A percentile compares a stretch with the other conserved stretches of the same genome.
Conservation (phyloP, 2,113 vertebrate genomes). For the Rhinichthys klamathensis region DNA sequence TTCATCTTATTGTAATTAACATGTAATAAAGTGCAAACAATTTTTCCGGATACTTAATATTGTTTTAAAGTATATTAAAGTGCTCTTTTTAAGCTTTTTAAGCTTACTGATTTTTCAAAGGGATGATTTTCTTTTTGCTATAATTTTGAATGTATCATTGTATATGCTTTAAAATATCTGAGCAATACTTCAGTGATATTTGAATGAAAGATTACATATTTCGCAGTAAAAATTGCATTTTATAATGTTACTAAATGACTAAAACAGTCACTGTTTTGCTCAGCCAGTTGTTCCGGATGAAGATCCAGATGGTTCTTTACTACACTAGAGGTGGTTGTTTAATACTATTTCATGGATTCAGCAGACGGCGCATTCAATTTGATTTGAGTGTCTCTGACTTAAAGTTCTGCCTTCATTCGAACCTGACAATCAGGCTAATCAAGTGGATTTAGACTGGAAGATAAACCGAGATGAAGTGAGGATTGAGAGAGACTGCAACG, state of each 20-base stretch:
- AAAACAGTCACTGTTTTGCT: not conserved
- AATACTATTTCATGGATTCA: not conserved
- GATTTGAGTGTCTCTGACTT: not conserved
- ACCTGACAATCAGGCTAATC: slow-evolving; percentile 72
- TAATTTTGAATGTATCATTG: not conserved
- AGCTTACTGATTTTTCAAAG: too few relatives aligned
- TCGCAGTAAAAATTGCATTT: not conserved
- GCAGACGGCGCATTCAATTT: not conserved
- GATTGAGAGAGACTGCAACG: slow-evolving; percentile 59
- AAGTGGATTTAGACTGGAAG: slow-evolving; percentile 58
- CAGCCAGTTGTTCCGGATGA: not conserved
- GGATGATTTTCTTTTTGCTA: too few relatives aligned
- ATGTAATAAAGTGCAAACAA: not conserved
- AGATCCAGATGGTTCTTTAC: slow-evolving; percentile 13
- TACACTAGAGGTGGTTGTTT: not conserved
- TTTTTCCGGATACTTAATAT: too few relatives aligned
- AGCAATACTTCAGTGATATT: not conserved
- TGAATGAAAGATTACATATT: not conserved
- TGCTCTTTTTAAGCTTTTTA: too few relatives aligned
- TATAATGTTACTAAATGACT: not conserved
- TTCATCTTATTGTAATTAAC: not conserved
- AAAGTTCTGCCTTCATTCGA: not conserved
- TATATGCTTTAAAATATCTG: not conserved
- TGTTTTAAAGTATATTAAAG: too few relatives aligned
- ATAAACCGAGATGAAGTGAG: slow-evolving; percentile 64